Conservation (phyloP, 30 jellyfish, hydroid and myxozoan genomes). For the Cassiopea xamachana region DNA sequence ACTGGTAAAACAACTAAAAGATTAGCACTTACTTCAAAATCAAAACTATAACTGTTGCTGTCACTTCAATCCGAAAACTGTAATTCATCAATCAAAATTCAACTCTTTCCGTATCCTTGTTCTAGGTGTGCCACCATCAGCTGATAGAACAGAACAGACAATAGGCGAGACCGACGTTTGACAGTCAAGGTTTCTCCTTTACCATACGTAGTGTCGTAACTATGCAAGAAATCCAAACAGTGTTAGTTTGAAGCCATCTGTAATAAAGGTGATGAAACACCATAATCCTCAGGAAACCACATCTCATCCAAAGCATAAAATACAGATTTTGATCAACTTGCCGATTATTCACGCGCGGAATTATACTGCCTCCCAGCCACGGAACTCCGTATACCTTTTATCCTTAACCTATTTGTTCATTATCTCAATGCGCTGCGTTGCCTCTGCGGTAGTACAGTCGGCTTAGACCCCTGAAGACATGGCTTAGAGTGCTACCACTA, state of each 20-base stretch:
- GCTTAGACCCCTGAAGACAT: too few species aligned
- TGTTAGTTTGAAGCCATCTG: slow-evolving; percentile 44
- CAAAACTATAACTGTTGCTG: background rate
- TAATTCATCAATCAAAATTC: background rate
- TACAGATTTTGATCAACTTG: slow-evolving; percentile 8
- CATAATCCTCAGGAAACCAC: slow-evolving; percentile 61
- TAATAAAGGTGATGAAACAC: slow-evolving; percentile 49
- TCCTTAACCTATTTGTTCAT: too few species aligned
- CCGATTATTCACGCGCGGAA: slow-evolving; percentile 44
- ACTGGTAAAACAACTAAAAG: background rate
- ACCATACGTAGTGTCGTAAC: slow-evolving; percentile 29
- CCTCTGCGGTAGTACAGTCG: too few species aligned
- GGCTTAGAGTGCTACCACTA: too few species aligned
- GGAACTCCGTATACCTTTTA: background rate
- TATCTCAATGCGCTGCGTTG: too few species aligned
- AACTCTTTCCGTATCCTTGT: background rate
- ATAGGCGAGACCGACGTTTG: background rate
- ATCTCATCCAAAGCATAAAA: slow-evolving; percentile 40
- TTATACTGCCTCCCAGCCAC: background rate
- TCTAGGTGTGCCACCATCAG: background rate
- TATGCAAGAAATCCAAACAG: slow-evolving; percentile 63
- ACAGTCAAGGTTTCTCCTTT: slow-evolving; percentile 6
- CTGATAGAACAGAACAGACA: background rate
- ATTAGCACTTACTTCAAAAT: background rate
- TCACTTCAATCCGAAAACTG: background rate